Percentiles rank a stretch among this genome's conserved stretches.
Conservation (phyloP, 2,797 vertebrate species). For the Emys orbicularis region DNA sequence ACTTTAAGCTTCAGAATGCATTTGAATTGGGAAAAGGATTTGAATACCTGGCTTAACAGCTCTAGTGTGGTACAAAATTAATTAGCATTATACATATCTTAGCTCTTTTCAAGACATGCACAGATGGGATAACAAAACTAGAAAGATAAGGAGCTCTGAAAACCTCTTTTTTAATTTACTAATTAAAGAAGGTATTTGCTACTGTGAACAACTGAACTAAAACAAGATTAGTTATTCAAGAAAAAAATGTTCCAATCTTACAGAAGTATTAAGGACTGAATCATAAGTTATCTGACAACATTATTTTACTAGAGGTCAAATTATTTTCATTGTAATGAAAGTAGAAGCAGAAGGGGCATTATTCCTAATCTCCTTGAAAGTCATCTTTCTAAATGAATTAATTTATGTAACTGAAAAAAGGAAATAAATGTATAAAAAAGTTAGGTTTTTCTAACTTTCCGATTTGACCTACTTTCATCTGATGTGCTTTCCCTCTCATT, state of each 20-base stretch:
- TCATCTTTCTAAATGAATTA: slow-evolving; percentile 5
- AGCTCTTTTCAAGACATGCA: slow-evolving; percentile 71
- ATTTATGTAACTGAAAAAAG: slow-evolving; percentile 32
- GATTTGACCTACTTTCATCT: neutral
- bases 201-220: slow-evolving; percentile 63
- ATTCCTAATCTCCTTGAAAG: slow-evolving; percentile 21
- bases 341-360: neutral
- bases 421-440: neutral
- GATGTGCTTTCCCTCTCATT: neutral
- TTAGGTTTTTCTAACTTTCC: slow-evolving; percentile 15
- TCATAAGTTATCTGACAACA: slow-evolving; percentile 51
- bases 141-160: slow-evolving; percentile 75
- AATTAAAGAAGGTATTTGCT: slow-evolving; percentile 76
- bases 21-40: slow-evolving; percentile 76
- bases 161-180: slow-evolving; percentile 73
- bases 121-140: slow-evolving; percentile 74
- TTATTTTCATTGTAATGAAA: slow-evolving; percentile 58
- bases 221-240: slow-evolving; percentile 72
- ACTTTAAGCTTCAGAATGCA: slow-evolving; percentile 74
- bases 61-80: slow-evolving; percentile 76
- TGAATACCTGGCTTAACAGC: slow-evolving; percentile 79
- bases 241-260: slow-evolving; percentile 41
- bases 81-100: slow-evolving; percentile 76
- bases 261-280: slow-evolving; percentile 63
- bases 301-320: slow-evolving; percentile 66